These are phyloP conservation scores for Spea bombifrons DNA, from an alignment of 2,113 vertebrate species.

Conservation along the genomic window DNA sequence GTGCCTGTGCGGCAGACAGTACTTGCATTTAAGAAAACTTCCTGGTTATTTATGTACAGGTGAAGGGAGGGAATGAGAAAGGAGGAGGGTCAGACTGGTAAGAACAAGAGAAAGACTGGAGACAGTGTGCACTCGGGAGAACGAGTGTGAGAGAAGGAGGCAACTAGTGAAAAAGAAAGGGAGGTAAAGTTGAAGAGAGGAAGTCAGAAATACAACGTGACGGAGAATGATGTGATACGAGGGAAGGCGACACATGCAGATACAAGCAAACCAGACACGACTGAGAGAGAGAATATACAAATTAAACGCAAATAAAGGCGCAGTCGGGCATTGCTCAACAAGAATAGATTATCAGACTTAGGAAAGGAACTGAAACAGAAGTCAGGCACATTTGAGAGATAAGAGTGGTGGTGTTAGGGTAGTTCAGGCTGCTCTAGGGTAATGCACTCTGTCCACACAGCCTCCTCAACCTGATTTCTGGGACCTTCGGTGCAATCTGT, in stretches of 20 bases:
- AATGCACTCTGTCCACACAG: not conserved
- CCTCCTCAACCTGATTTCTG: not conserved
- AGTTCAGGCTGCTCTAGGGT: not conserved
- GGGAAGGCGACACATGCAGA: not conserved
- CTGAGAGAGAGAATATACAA: not conserved
- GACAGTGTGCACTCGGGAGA: not conserved
- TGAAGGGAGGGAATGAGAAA: not conserved
- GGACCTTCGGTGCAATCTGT: slow-evolving; percentile 18
- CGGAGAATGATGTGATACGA: not conserved
- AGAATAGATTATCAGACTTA: too few relatives aligned
- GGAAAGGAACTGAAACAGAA: too few relatives aligned
- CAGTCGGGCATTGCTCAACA: too few relatives aligned
- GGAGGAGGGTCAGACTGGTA: not conserved
- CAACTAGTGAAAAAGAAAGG: not conserved
- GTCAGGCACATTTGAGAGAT: too few relatives aligned
- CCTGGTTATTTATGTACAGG: slow-evolving; percentile 43
- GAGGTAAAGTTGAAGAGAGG: not conserved
- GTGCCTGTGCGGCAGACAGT: slow-evolving; percentile 20
- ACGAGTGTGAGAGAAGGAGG: not conserved
- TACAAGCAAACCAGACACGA: not conserved
- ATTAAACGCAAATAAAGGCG: too few relatives aligned
- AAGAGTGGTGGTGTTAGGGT: too few relatives aligned
- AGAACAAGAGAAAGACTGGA: not conserved
- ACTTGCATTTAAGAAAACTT: slow-evolving; percentile 47
- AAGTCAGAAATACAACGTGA: not conserved